A percentile compares a stretch with the other conserved stretches of the same genome.
These are phyloP conservation scores for Corythoichthys haematopterus DNA, from an alignment of 2,113 vertebrate species.

Conservation along the genomic window DNA sequence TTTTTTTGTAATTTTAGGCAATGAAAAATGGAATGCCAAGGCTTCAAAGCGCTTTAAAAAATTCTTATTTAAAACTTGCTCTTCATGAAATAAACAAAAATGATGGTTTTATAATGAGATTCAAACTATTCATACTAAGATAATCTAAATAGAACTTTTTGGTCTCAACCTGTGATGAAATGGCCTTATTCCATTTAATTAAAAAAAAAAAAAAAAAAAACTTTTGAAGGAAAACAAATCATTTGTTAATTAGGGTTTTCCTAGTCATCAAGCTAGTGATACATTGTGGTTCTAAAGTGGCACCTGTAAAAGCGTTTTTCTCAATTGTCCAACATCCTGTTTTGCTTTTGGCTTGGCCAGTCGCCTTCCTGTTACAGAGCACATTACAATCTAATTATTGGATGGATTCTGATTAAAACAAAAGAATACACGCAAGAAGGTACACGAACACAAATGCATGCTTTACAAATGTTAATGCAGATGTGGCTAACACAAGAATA, in stretches of 20 bases:
- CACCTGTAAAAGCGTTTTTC: constrained; percentile 62
- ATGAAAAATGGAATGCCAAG: background rate
- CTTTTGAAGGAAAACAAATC: constrained; percentile 28
- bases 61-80: constrained; percentile 48
- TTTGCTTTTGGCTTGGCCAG: constrained; percentile 55
- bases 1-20: constrained; percentile 10
- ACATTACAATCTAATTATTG: constrained; percentile 14
- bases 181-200: constrained; percentile 25
- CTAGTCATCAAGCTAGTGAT: constrained; percentile 40
- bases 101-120: constrained; percentile 33
- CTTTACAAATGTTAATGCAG: constrained; percentile 26
- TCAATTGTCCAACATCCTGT: constrained; percentile 63
- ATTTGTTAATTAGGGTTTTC: constrained; percentile 56
- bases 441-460: constrained; percentile 15
- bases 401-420: constrained; percentile 31
- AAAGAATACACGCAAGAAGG: constrained; percentile 10
- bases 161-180: constrained; percentile 10
- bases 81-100: constrained; percentile 25
- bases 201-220: no score
- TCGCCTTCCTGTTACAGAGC: constrained; percentile 59
- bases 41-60: constrained; percentile 36
- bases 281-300: constrained; percentile 46
- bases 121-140: constrained; percentile 18
- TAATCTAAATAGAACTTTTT: constrained; percentile 32
- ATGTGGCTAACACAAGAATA: constrained; percentile 9